A percentile compares a stretch with the other conserved stretches of the same genome.
These are phyloP conservation scores for Triplophysa bombifrons DNA, from an alignment of 2,797 vertebrate genomes.

Conservation along the genomic window DNA sequence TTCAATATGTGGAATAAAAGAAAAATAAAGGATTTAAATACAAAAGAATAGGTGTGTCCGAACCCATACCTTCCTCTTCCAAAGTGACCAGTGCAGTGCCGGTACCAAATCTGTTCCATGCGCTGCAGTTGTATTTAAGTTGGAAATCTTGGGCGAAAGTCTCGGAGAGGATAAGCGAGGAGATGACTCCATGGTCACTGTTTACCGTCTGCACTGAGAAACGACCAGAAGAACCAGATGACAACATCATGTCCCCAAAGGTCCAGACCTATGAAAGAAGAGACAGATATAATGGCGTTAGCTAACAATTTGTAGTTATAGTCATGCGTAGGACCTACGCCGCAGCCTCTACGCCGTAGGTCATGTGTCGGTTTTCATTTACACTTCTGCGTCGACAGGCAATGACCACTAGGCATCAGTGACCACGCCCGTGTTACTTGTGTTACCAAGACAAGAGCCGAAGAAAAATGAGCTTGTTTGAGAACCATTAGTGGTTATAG, in stretches of 20 bases:
- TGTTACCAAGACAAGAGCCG: too few species aligned
- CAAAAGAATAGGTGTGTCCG: too few species aligned
- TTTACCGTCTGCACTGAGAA: conserved; percentile 87
- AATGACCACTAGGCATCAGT: too few species aligned
- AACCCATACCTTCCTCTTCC: conserved; percentile 72
- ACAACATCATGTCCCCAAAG: conserved; percentile 84
- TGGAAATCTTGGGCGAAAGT: conserved; percentile 84
- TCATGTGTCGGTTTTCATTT: too few species aligned
- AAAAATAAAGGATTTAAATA: too few species aligned
- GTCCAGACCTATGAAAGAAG: conserved; percentile 82
- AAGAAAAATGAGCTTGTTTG: too few species aligned
- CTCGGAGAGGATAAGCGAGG: conserved; percentile 84
- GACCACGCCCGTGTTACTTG: too few species aligned
- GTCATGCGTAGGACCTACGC: too few species aligned
- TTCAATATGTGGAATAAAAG: too few species aligned
- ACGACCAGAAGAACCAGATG: conserved; percentile 80
- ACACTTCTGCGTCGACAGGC: too few species aligned
- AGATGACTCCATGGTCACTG: conserved; percentile 79
- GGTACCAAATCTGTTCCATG: conserved; percentile 77
- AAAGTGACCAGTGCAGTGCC: conserved; percentile 69
- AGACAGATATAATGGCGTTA: conserved; percentile 2
- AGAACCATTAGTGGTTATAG: too few species aligned
- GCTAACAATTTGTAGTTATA: not conserved
- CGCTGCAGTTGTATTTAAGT: conserved; percentile 79
- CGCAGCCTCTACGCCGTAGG: too few species aligned